These are phyloP conservation scores for Anticlea derivata DNA, from an alignment of 2,888 invertebrate genomes.

Conservation along the genomic window DNA sequence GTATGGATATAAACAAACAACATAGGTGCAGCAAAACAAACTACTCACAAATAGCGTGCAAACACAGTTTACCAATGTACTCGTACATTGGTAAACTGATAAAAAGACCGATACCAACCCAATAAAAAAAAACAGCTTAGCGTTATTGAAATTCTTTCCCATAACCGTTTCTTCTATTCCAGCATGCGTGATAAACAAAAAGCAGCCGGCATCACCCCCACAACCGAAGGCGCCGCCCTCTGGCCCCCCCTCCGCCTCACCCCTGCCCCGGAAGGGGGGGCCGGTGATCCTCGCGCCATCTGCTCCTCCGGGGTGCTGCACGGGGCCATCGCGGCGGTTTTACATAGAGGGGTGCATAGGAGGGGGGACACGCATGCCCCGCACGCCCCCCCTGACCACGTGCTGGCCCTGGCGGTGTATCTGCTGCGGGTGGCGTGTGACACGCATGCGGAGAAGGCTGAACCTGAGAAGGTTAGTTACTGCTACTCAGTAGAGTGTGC, in stretches of 20 bases:
- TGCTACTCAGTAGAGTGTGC: too few species aligned
- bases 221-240: conserved; percentile 46
- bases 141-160: too few species aligned
- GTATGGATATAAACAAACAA: too few species aligned
- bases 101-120: too few species aligned
- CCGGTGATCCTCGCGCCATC: conserved; percentile 68
- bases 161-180: background rate
- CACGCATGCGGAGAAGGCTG: conserved; percentile 57
- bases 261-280: conserved; percentile 47
- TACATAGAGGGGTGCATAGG: conserved; percentile 91
- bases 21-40: too few species aligned
- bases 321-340: conserved; percentile 89
- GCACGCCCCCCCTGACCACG: conserved; percentile 89
- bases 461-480: background rate
- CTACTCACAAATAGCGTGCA: too few species aligned
- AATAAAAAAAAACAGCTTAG: too few species aligned
- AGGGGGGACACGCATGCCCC: conserved; percentile 86
- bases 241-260: conserved; percentile 74
- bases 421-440: conserved; percentile 92
- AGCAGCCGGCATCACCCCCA: conserved; percentile 36
- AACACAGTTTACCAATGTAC: too few species aligned
- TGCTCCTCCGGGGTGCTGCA: conserved; percentile 72
- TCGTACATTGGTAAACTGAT: too few species aligned
- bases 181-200: conserved; percentile 73
- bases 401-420: conserved; percentile 93